phyloP scores from a whole-genome alignment of 2,113 vertebrate genomes.

The Cynopterus brachyotis region DNA sequence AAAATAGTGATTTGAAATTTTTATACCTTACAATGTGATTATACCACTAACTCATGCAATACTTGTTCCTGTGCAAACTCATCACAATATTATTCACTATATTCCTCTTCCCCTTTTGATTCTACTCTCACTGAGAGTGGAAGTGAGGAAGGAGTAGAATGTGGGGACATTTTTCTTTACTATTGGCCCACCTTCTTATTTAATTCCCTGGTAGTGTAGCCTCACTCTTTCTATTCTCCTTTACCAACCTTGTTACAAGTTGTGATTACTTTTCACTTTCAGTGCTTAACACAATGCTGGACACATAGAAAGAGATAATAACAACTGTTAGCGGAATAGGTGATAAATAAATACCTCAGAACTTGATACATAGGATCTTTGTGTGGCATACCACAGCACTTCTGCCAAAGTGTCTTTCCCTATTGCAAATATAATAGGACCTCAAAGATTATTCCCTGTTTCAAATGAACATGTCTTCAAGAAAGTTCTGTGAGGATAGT shows the following conservation, averaged over 20 bases:
- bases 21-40: too few relatives aligned
- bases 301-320: background rate
- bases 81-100: too few relatives aligned
- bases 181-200: background rate
- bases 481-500: background rate
- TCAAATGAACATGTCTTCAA: background rate
- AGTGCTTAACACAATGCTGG: background rate
- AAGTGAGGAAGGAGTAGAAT: background rate
- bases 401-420: background rate
- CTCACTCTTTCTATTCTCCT: background rate
- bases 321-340: background rate
- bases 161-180: background rate
- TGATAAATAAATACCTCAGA: background rate
- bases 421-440: background rate
- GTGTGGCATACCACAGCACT: background rate
- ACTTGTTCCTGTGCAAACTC: too few relatives aligned
- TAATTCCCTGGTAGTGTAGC: background rate
- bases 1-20: background rate
- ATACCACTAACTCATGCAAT: too few relatives aligned
- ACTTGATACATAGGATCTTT: background rate
- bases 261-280: background rate
- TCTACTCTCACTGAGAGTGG: background rate
- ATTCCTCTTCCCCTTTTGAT: background rate
- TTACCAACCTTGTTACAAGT: background rate
- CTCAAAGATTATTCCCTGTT: background rate